Base-by-base conservation (phyloP, 2,888 invertebrate genomes). In the Thereva nobilitata region DNA sequence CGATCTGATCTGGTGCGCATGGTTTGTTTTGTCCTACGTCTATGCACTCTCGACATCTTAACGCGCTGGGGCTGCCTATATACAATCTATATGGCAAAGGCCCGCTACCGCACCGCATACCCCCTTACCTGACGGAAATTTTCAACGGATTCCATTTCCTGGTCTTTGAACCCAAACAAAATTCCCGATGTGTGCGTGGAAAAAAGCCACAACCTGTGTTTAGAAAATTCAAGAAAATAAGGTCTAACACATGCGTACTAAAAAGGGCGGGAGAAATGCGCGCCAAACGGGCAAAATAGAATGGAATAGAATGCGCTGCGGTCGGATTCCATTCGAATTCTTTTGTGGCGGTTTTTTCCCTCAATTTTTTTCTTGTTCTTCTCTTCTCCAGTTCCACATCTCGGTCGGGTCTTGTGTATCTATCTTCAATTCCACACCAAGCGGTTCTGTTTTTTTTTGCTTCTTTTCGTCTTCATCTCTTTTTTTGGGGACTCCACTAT, bases 121-220 rank as follows among this genome's bases (percentile, higher is more conserved):
- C 52, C 45, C 42, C 44, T 34, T 53, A 37, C 54, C 34, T 42
- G n/a, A 37, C 40, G 35, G 9, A 4, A 8, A 44, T 40, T 56
- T 56, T 35, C 37, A 44, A 34, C n/a, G 37, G 40, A 57, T 42
- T 57, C 57, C 37, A 72, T 71, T 71, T 71, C 69, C 71, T 72
- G 72, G 72, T 72, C 72, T 72, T 72, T 72, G 72, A 72, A 72
- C 72, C 71, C 72, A 71, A 72, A 72, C 71, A 72, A 71, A 71
- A 66, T 67, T 59, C 12, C 53, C 23, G 7, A 34, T 53, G 54
- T 37, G 61, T 49, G 45, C 45, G 54, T 57, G 52, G 52, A 52
- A 23, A 12, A 47, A 47, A 10, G 47, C 23, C 23, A 23, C 23
- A 23, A 23, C 10, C 9, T 45, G 10, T 42, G 7, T 42, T 42